phyloP scores from a whole-genome alignment of 1,140 invertebrate genomes.

The Elysia chlorotica region DNA sequence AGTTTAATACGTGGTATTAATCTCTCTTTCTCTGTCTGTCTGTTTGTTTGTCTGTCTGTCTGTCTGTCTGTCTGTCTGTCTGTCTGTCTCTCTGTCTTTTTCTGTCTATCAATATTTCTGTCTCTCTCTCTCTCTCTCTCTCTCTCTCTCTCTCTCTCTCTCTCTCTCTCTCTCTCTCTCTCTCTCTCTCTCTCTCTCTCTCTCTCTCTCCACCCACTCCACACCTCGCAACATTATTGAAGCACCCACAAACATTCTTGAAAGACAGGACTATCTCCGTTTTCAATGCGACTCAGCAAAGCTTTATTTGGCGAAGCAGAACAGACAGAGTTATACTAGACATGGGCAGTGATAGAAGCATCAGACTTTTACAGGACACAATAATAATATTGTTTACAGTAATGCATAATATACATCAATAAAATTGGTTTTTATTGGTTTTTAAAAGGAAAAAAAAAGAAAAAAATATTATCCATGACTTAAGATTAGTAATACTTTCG shows the following conservation, averaged over 20 bases:
- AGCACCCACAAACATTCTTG: neutral
- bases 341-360: neutral
- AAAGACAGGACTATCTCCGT: neutral
- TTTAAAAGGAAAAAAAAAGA: too few species aligned
- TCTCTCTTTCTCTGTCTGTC: neutral
- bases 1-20: too few species aligned
- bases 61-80: neutral
- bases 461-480: too few species aligned
- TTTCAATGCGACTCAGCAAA: neutral
- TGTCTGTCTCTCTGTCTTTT: neutral
- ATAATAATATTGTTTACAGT: too few species aligned
- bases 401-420: too few species aligned
- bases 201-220: neutral
- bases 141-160: constrained; percentile 14
- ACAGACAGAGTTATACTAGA: neutral
- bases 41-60: neutral
- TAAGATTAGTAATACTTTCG: too few species aligned
- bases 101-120: neutral
- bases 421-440: too few species aligned
- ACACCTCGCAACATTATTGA: neutral
- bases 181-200: neutral
- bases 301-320: neutral
- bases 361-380: neutral
- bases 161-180: neutral
- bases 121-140: neutral